Conservation (phyloP, 2,888 invertebrate species). For the Coelogynopora nodosa region DNA sequence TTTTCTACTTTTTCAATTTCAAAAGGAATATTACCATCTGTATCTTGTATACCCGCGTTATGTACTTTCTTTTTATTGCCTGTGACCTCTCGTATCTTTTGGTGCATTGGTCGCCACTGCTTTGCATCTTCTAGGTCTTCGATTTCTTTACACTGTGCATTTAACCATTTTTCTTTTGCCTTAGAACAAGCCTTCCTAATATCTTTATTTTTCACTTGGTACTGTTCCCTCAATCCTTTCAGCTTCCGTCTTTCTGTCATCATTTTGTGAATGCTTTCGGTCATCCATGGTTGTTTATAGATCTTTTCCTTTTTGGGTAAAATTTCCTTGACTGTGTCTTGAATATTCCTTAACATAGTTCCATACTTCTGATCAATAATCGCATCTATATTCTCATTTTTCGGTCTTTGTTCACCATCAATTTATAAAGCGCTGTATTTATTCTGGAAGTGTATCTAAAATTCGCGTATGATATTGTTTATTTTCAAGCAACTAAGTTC, state of each 20-base stretch:
- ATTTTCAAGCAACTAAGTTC: constrained; percentile 17
- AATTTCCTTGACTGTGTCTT: constrained; percentile 25
- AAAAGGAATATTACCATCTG: neutral
- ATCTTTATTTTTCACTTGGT: neutral
- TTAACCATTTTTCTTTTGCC: constrained; percentile 31
- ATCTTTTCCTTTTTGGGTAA: constrained; percentile 23
- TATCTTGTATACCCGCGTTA: constrained; percentile 28
- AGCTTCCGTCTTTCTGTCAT: constrained; percentile 29
- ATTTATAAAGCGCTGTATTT: constrained; percentile 24
- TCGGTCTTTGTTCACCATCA: constrained; percentile 9
- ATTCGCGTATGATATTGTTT: neutral
- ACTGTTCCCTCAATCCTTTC: constrained; percentile 27
- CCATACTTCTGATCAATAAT: constrained; percentile 25
- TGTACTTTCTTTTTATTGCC: constrained; percentile 24
- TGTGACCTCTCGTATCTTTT: constrained; percentile 28
- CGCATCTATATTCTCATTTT: constrained; percentile 15
- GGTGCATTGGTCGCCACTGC: constrained; percentile 12
- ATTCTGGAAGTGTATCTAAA: constrained; percentile 4
- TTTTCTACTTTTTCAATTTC: constrained; percentile 25
- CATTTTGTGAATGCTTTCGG: constrained; percentile 23
- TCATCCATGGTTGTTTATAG: constrained; percentile 29
- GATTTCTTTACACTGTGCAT: constrained; percentile 29
- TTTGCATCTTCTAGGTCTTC: constrained; percentile 12
- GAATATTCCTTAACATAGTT: constrained; percentile 23
- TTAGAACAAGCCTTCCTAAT: constrained; percentile 21